Evolutionary conservation across 1,140 invertebrate species (phyloP).

Genomic region (Brachionus asplanchnoidis): DNA sequence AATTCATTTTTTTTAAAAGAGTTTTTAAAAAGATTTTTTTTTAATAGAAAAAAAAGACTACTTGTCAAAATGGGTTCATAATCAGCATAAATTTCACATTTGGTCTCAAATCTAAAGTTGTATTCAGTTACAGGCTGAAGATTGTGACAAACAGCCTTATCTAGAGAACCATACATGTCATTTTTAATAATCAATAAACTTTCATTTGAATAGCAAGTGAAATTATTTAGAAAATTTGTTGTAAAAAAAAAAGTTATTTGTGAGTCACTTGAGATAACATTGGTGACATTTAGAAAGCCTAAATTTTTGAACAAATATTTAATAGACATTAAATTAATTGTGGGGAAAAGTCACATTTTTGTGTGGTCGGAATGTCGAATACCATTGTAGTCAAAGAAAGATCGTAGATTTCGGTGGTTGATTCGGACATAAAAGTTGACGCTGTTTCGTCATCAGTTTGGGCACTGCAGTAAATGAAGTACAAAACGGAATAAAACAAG

Average conservation of each 20-base stretch:
- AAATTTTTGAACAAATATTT: not conserved
- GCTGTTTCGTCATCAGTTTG: not conserved
- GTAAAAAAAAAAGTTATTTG: not conserved
- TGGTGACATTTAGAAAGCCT: not conserved
- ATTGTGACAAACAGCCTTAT: not conserved
- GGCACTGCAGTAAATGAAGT: not conserved
- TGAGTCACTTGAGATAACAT: not conserved
- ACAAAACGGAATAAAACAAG: not conserved
- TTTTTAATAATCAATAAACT: not conserved
- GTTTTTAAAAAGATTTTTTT: too few relatives aligned
- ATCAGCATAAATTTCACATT: not conserved
- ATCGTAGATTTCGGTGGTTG: not conserved
- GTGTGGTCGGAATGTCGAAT: not conserved
- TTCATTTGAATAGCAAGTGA: not conserved
- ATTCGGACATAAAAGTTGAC: not conserved
- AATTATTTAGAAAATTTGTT: not conserved
- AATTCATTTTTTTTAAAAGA: too few relatives aligned
- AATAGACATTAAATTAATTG: not conserved
- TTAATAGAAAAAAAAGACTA: not conserved
- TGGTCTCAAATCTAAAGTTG: not conserved
- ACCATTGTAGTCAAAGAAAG: not conserved
- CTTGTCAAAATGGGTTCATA: not conserved
- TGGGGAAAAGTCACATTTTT: not conserved
- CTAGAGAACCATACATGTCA: not conserved
- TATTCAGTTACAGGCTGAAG: not conserved